Evolutionary conservation across 2,888 invertebrate genomes (phyloP), one percentile per base, ranked within the genome.

Genomic region (Teleiodes luculella): DNA sequence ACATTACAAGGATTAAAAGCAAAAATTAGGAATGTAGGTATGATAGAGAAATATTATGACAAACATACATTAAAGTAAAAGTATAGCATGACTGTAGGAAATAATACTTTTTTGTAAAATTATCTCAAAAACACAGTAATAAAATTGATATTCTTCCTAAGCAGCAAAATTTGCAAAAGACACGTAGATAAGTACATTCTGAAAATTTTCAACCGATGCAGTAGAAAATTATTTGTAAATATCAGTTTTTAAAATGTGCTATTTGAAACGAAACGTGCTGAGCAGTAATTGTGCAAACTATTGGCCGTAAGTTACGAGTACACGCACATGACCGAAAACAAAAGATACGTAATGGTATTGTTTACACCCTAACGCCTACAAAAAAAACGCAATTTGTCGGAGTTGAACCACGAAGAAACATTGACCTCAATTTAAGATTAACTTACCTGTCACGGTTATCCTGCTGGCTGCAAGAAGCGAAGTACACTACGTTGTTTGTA

Each of bases 401-500:
- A 60, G 54, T 56, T 63, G 46, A 60, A 62, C 62, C 62, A 58
- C 66, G 66, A 66, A 67, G 60, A 64, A 74, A 74, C 73, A 70
- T 69, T 79, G 76, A 76, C 79, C 81, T 78, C 76, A 70, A 78
- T 80, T 67, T 61, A 62, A 72, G 67, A 73, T 71, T 66, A 70
- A 75, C 87, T 84, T 70, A 86, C 87, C 82, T 77, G 74, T 76
- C 77, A 77, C 74, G 73, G 66, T 72, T 80, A 80, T 85, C 81
- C 80, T 80, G 75, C 76, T 74, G 61, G 62, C 65, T 68, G 70
- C 72, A 64, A 66, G 67, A 72, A 68, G 13, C 14, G 13, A 35
- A n/a, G 36, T 68, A 66, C 82, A 81, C 80, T 73, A 70, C 62
- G 70, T 76, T 75, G 63, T 81, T 82, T 82, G 80, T 86, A 83